Evolutionary conservation across 1,140 invertebrate genomes (phyloP).

Genomic region (Eriosoma lanigerum): DNA sequence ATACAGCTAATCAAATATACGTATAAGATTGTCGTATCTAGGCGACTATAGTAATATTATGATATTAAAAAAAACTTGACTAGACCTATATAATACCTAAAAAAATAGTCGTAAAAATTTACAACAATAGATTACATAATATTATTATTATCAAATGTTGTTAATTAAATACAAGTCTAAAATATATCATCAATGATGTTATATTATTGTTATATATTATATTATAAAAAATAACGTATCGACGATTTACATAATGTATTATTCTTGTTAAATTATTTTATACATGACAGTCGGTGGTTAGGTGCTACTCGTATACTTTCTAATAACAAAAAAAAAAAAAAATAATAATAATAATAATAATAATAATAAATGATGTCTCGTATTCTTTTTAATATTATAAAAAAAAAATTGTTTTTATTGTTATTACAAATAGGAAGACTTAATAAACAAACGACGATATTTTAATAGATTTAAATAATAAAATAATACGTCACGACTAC

Average conservation of each 20-base stretch:
- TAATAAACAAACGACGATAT: slow-evolving; percentile 25
- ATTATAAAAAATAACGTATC: slow-evolving; percentile 42
- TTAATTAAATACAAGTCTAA: slow-evolving; percentile 35
- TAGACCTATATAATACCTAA: too few species aligned
- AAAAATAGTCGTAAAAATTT: slow-evolving; percentile 46
- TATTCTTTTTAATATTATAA: not conserved
- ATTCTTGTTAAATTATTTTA: not conserved
- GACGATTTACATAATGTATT: slow-evolving; percentile 20
- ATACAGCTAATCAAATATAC: not conserved
- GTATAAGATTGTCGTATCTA: too few species aligned
- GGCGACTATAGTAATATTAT: too few species aligned
- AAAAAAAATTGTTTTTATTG: not conserved
- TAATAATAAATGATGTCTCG: too few species aligned
- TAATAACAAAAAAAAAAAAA: too few species aligned
- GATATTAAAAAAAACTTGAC: too few species aligned
- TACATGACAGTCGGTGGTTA: slow-evolving; percentile 37
- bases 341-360: too few species aligned
- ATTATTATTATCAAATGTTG: not conserved
- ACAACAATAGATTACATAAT: slow-evolving; percentile 8
- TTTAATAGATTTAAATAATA: not conserved
- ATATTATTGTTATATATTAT: too few species aligned
- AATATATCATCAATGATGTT: too few species aligned
- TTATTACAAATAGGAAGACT: slow-evolving; percentile 47
- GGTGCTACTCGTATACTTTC: slow-evolving; percentile 50
- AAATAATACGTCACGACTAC: slow-evolving; percentile 30